phyloP scores from a whole-genome alignment of 2,888 invertebrate species.

The Acanthosepion pharaonis region DNA sequence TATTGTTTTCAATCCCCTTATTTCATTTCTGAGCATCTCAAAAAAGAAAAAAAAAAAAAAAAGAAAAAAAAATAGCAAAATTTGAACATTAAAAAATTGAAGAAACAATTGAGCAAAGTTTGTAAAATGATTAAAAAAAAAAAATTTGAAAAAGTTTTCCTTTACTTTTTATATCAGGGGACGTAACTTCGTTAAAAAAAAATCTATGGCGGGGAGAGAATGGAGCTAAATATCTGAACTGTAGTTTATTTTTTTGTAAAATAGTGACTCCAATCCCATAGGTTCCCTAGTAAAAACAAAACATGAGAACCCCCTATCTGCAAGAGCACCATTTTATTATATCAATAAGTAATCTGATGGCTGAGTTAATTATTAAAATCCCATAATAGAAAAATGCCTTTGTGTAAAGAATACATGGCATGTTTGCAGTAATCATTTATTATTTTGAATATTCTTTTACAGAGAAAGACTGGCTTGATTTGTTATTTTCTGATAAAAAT shows the following conservation, averaged over 20 bases:
- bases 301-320: background rate
- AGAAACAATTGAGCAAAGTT: slow-evolving; percentile 16
- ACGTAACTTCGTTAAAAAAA: background rate
- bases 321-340: background rate
- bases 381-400: background rate
- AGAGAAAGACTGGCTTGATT: too few relatives aligned
- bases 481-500: too few relatives aligned
- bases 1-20: background rate
- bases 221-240: background rate
- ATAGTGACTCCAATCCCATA: background rate
- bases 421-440: too few relatives aligned
- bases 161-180: background rate
- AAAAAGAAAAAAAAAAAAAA: background rate
- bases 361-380: background rate
- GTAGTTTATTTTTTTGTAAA: background rate
- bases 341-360: background rate
- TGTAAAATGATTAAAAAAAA: background rate
- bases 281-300: background rate
- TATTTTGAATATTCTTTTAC: too few relatives aligned
- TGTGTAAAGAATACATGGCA: too few relatives aligned
- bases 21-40: background rate
- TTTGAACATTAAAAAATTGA: background rate
- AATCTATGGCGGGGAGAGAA: background rate
- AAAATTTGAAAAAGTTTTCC: too few relatives aligned
- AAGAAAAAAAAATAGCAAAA: background rate